These are phyloP conservation scores for Cnemophilus loriae DNA, from an alignment of 2,113 vertebrate species.

Conservation along the genomic window DNA sequence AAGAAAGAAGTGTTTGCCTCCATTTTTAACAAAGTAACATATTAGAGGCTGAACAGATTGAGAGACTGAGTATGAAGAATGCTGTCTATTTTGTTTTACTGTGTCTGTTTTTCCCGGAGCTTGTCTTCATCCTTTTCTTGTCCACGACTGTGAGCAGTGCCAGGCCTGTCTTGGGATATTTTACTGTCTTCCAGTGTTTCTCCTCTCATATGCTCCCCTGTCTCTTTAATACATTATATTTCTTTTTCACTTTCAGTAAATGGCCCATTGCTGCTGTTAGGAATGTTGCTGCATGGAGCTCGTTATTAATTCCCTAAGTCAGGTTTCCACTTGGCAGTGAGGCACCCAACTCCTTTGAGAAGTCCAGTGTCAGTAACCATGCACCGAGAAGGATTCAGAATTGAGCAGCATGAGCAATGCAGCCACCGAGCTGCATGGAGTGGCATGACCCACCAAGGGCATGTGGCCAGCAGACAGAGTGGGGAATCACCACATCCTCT, in stretches of 20 bases:
- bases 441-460: rapidly evolving
- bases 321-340: neutral
- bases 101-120: neutral
- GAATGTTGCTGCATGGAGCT: neutral
- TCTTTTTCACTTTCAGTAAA: neutral
- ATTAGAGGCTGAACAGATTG: neutral
- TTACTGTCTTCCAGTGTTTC: neutral
- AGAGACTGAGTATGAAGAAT: neutral
- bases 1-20: neutral
- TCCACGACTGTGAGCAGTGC: neutral
- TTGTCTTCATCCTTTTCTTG: neutral
- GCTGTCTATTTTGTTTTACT: neutral
- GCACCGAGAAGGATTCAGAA: neutral
- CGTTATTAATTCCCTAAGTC: neutral
- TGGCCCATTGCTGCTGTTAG: neutral
- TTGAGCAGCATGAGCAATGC: neutral
- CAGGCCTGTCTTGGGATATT: neutral
- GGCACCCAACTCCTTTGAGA: neutral
- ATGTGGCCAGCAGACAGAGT: neutral
- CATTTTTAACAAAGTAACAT: neutral
- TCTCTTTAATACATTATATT: neutral
- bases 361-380: neutral
- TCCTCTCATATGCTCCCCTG: neutral
- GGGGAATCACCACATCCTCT: neutral
- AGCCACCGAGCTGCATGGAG: rapidly evolving